A percentile compares a stretch with the other conserved stretches of the same genome.
phyloP scores from a whole-genome alignment of 2,113 vertebrate species.

The Taxidea taxus region DNA sequence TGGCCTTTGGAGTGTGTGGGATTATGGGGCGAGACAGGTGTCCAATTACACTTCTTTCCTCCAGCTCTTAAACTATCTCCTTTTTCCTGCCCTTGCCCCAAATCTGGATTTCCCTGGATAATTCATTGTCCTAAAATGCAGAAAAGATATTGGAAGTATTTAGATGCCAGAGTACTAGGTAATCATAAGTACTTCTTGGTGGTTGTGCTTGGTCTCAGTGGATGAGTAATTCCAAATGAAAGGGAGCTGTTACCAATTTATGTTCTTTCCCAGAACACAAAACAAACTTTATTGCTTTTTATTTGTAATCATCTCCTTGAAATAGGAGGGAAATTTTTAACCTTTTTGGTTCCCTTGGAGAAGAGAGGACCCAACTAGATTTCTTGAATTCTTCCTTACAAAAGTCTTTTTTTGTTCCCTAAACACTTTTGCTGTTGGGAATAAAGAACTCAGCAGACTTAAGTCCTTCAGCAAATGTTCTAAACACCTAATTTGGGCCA shows the following conservation, averaged over 20 bases:
- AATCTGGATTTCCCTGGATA: background rate
- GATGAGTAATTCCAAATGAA: background rate
- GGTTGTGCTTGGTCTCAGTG: background rate
- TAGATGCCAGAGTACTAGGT: background rate
- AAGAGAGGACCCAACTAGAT: conserved; percentile 44
- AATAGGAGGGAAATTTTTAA: background rate
- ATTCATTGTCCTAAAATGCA: background rate
- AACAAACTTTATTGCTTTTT: background rate
- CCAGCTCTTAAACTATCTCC: background rate
- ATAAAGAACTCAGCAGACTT: conserved; percentile 63
- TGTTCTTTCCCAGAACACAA: background rate
- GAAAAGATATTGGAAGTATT: background rate
- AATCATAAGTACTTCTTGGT: background rate
- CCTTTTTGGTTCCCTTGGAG: background rate
- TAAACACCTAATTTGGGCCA: conserved; percentile 70
- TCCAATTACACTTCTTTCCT: background rate
- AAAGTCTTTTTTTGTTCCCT: conserved; percentile 58
- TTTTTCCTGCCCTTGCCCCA: background rate
- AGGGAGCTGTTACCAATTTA: background rate
- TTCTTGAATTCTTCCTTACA: conserved; percentile 70
- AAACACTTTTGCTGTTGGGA: conserved; percentile 66
- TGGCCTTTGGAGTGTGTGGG: background rate
- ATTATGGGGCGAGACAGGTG: background rate
- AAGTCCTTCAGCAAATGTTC: conserved; percentile 74
- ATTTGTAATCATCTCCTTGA: conserved; percentile 2